Base-by-base conservation (phyloP, 1,140 invertebrate species). In the Spodoptera litura region DNA sequence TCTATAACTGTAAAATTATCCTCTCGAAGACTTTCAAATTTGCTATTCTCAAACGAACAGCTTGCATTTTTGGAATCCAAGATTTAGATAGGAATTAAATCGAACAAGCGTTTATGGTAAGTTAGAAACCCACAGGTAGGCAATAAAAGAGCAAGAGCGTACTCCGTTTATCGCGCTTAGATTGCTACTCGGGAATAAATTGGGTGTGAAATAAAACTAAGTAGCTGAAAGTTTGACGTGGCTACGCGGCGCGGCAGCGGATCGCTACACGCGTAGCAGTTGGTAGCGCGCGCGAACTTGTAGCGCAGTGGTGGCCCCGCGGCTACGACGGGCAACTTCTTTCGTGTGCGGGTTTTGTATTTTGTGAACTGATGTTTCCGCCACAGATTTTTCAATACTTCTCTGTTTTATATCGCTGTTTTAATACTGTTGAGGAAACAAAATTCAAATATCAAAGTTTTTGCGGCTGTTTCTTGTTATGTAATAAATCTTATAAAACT, bases 151-250 rank as follows among this genome's bases (percentile, higher is more conserved):
- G 78, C 79, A 83, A 80, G 70, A 75, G 70, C 71, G 80, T 78
- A 85, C 80, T 68, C 49, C 78, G 59, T 84, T 86, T 89, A 88
- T 85, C 82, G 83, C 79, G 81, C 87, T 82, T 76, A 82, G 83
- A 83, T 84, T 85, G 85, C 80, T 84, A 80, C 83, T 88, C 83
- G 77, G 72, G 83, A 85, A 87, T 85, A 89, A 91, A 91, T 88
- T 87, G 87, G 82, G 83, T 87, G 84, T 89, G 86, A 91, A 91
- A 88, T 90, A 89, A 90, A 89, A 89, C 84, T 75, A 75, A 89
- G 82, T 86, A 87, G 78, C 71, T 79, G 73, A 85, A 90, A 88
- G 81, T 89, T 88, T 80, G 74, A 87, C 80, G 81, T 78, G 78
- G 78, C 64, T 68, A 53, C 44, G 64, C 61, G 61, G n/a, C 35